A percentile compares a stretch with the other conserved stretches of the same genome.
These are phyloP conservation scores for Lampropteryx suffumata DNA, from an alignment of 2,888 invertebrate species.

Conservation along the genomic window DNA sequence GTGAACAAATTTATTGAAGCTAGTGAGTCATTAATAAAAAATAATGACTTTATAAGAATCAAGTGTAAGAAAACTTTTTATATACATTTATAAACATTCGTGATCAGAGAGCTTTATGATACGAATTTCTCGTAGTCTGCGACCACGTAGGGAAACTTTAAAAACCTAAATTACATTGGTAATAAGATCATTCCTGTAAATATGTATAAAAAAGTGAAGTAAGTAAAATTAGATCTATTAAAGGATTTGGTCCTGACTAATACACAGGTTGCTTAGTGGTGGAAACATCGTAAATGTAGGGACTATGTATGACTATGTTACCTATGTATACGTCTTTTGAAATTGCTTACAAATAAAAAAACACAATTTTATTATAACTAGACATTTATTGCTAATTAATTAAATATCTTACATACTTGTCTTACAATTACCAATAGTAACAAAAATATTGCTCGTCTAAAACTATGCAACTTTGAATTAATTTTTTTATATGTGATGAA, in stretches of 20 bases:
- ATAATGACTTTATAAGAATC: not conserved
- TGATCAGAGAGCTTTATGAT: too few relatives aligned
- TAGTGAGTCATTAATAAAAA: not conserved
- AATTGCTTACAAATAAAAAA: slow-evolving; percentile 45
- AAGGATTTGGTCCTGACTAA: too few relatives aligned
- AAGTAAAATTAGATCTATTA: too few relatives aligned
- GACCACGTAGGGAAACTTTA: too few relatives aligned
- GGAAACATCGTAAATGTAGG: too few relatives aligned
- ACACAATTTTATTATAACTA: slow-evolving; percentile 52
- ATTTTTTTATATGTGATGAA: slow-evolving; percentile 27
- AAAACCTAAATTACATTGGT: too few relatives aligned
- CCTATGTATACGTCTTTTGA: not conserved
- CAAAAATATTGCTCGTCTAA: slow-evolving; percentile 76
- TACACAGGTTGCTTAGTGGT: too few relatives aligned
- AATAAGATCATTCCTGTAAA: too few relatives aligned
- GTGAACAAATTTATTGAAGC: not conserved
- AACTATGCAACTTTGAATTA: slow-evolving; percentile 30
- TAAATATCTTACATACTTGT: slow-evolving; percentile 67
- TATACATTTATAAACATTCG: too few relatives aligned
- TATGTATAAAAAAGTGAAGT: too few relatives aligned
- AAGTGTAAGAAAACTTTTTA: not conserved
- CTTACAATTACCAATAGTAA: slow-evolving; percentile 69
- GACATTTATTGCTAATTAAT: slow-evolving; percentile 72
- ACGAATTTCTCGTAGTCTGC: too few relatives aligned
- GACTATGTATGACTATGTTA: too few relatives aligned